These are phyloP conservation scores for Osmoderma eremita DNA, from an alignment of 2,888 invertebrate species.

Conservation along the genomic window DNA sequence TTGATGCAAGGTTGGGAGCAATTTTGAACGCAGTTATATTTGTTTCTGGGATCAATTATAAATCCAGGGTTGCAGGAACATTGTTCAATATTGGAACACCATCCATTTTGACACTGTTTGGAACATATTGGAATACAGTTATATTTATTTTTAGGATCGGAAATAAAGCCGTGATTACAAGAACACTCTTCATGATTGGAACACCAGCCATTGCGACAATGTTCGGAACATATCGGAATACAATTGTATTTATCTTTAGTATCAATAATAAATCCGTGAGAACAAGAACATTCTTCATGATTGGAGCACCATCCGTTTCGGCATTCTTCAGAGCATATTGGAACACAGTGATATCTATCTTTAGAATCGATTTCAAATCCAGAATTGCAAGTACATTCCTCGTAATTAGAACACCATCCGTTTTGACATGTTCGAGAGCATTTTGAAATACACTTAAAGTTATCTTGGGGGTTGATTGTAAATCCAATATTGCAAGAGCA, in stretches of 20 bases:
- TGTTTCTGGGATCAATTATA: constrained; percentile 2
- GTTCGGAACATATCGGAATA: constrained; percentile 44
- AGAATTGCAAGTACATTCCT: constrained; percentile 45
- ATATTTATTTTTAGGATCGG: not conserved
- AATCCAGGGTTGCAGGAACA: constrained; percentile 31
- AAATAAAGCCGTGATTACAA: constrained; percentile 34
- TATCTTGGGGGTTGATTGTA: not conserved
- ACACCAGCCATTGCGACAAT: constrained; percentile 64
- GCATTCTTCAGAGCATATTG: constrained; percentile 48
- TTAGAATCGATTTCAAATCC: constrained; percentile 23
- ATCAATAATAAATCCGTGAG: constrained; percentile 52
- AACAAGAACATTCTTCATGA: constrained; percentile 49
- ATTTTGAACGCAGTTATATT: constrained; percentile 40
- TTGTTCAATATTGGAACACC: constrained; percentile 29
- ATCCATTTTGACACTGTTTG: constrained; percentile 45
- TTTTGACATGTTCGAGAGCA: constrained; percentile 48
- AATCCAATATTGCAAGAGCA: constrained; percentile 43
- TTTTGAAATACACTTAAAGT: constrained; percentile 25
- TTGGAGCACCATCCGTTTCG: constrained; percentile 49
- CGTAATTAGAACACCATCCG: constrained; percentile 42
- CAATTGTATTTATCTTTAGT: constrained; percentile 46
- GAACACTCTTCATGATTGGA: constrained; percentile 56
- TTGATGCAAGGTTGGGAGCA: constrained; percentile 43
- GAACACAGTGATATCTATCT: constrained; percentile 47
- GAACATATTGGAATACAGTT: constrained; percentile 45